Evolutionary conservation across 2,797 vertebrate genomes (phyloP).

Genomic region (Schizopygopsis malacanthus): DNA sequence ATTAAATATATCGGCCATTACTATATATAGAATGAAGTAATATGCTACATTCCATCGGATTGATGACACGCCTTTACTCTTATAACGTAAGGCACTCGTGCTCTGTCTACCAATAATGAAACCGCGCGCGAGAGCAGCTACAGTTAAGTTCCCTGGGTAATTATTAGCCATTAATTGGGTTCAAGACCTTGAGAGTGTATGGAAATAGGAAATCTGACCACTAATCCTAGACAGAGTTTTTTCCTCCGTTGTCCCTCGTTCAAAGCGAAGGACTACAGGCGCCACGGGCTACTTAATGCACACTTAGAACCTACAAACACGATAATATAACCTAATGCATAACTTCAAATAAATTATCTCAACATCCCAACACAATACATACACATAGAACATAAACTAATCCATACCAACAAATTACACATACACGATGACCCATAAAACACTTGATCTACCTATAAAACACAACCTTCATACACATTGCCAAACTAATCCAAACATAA

Average conservation of each 20-base stretch:
- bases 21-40: neutral
- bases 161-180: constrained; percentile 95
- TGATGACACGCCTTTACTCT: constrained; percentile 2
- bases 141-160: constrained; percentile 78
- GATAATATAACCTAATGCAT: neutral
- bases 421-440: neutral
- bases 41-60: neutral
- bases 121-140: constrained; percentile 70
- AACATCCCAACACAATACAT: neutral
- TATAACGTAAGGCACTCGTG: constrained; percentile 24
- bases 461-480: neutral
- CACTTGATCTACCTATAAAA: neutral
- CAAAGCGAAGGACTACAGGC: constrained; percentile 49
- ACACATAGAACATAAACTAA: neutral
- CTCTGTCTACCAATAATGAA: constrained; percentile 66
- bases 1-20: constrained; percentile 10
- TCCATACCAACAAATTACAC: neutral
- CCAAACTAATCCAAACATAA: neutral
- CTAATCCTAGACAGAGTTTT: constrained; percentile 75
- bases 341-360: neutral
- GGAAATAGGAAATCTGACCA: constrained; percentile 85
- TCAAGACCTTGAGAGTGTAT: constrained; percentile 84
- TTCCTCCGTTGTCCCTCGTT: constrained; percentile 53
- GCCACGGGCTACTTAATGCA: constrained; percentile 40
- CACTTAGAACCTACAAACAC: constrained; percentile 40